These are phyloP conservation scores for Gnathonemus longibarbis DNA, from an alignment of 2,113 vertebrate genomes.

Conservation along the genomic window DNA sequence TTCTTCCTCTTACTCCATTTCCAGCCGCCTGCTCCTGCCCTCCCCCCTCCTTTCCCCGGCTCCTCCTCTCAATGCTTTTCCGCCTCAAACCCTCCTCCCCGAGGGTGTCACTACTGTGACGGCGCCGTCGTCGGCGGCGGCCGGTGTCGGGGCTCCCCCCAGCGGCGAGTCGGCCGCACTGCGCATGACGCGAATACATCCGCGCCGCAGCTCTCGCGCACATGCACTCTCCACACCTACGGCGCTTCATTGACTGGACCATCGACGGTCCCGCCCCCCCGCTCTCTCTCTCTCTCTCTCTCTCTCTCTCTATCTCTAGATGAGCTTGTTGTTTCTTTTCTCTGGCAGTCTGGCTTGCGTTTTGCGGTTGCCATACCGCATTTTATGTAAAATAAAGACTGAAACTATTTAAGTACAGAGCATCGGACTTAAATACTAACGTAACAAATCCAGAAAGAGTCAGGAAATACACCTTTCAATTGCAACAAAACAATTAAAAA, in stretches of 20 bases:
- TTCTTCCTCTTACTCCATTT: constrained; percentile 26
- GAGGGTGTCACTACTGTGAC: constrained; percentile 20
- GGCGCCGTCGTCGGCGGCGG: background rate
- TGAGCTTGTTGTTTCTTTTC: background rate
- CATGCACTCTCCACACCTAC: background rate
- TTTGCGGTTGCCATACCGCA: background rate
- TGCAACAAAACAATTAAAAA: background rate
- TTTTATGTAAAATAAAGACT: background rate
- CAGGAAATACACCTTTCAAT: background rate
- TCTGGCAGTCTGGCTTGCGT: background rate
- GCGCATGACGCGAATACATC: background rate
- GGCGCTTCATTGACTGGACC: constrained; percentile 22
- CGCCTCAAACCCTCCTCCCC: constrained; percentile 30
- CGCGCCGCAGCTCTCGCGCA: background rate
- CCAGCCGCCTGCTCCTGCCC: constrained; percentile 23
- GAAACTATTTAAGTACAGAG: background rate
- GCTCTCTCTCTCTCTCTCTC: background rate
- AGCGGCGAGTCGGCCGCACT: background rate
- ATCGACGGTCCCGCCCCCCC: background rate
- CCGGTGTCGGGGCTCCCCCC: constrained; percentile 12
- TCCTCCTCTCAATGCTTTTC: constrained; percentile 22
- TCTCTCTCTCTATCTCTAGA: background rate
- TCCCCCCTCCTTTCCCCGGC: constrained; percentile 10
- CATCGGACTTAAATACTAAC: background rate
- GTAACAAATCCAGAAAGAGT: background rate